A percentile compares a stretch with the other conserved stretches of the same genome.
Evolutionary conservation across 1,140 invertebrate genomes (phyloP).

Genomic region (Theocolax elegans): DNA sequence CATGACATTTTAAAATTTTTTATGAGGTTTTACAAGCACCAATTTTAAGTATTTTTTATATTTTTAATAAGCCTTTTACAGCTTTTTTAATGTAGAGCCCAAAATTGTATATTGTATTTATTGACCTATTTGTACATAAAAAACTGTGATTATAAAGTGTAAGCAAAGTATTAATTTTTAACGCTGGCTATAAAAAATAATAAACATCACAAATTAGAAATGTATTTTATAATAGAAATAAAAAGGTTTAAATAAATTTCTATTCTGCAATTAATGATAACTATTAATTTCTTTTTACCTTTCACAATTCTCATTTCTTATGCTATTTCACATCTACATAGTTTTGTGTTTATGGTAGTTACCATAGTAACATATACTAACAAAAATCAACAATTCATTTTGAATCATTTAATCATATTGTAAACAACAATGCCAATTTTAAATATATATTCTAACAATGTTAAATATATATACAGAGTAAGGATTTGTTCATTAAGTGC

Average conservation of each 20-base stretch:
- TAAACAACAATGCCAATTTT: conserved; percentile 51
- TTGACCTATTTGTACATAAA: background rate
- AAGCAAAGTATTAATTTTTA: conserved; percentile 18
- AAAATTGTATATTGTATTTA: conserved; percentile 18
- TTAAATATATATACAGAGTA: conserved; percentile 60
- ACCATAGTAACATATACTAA: conserved; percentile 27
- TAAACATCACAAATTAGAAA: conserved; percentile 1
- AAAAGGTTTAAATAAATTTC: background rate
- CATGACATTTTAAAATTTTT: no score
- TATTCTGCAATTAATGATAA: no score
- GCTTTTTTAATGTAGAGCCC: no score
- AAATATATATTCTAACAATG: conserved; percentile 59
- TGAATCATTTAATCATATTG: conserved; percentile 10
- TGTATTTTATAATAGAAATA: background rate
- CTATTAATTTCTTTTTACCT: background rate
- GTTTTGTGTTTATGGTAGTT: conserved; percentile 25
- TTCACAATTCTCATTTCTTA: background rate
- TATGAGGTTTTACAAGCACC: no score
- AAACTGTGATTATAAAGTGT: conserved; percentile 30
- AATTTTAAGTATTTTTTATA: no score
- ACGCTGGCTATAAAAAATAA: background rate
- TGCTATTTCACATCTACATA: background rate
- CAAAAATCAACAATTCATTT: conserved; percentile 1
- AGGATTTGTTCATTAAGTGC: conserved; percentile 54
- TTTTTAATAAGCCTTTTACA: no score